These are phyloP conservation scores for Agriopis marginaria DNA, from an alignment of 2,888 invertebrate genomes.

Conservation along the genomic window DNA sequence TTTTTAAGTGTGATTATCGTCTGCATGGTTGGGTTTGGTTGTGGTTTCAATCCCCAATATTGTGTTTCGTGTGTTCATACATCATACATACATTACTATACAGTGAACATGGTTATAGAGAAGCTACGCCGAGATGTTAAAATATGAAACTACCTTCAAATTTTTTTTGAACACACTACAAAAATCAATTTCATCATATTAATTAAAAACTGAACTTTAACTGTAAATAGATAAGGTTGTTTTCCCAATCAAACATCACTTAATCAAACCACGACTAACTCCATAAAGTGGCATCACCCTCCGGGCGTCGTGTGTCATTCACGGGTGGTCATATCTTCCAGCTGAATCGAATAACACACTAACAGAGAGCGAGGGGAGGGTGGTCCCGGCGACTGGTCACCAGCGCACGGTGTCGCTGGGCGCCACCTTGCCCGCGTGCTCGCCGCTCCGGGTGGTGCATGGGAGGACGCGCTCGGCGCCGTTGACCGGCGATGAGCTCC, in stretches of 20 bases:
- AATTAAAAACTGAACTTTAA: background rate
- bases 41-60: conserved; percentile 20
- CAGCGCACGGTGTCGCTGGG: conserved; percentile 78
- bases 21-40: conserved; percentile 53
- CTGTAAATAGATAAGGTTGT: background rate
- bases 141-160: conserved; percentile 7
- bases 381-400: conserved; percentile 50
- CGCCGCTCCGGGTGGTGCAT: conserved; percentile 81
- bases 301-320: conserved; percentile 5
- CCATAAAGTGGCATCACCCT: background rate
- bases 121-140: conserved; percentile 31
- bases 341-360: conserved; percentile 82
- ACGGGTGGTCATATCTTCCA: conserved; percentile 54
- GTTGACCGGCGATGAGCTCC: conserved; percentile 85
- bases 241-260: background rate
- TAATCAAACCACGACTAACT: conserved; percentile 1
- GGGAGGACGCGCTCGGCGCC: conserved; percentile 91
- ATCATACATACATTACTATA: conserved; percentile 36
- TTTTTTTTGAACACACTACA: background rate
- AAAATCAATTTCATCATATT: conserved; percentile 5
- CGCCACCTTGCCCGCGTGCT: conserved; percentile 55
- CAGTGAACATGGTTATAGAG: conserved; percentile 34
- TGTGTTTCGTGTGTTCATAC: conserved; percentile 28
- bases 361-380: conserved; percentile 68
- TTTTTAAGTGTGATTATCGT: conserved; percentile 45